Evolutionary conservation across 2,113 vertebrate species (phyloP).

Genomic region (Microcebus jonahi): DNA sequence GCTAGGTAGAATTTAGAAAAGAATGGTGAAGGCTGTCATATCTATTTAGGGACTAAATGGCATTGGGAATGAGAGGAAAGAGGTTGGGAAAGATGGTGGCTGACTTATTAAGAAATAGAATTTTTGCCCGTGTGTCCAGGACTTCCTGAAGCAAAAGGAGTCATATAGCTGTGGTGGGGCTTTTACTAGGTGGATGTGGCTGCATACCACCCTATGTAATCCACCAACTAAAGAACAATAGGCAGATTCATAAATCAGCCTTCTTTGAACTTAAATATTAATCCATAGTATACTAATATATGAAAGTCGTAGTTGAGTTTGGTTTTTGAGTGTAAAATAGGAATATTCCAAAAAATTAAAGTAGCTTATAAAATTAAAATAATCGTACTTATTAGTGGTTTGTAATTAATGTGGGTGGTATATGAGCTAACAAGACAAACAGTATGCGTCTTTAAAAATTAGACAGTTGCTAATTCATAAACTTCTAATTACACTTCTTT

Average conservation of each 20-base stretch:
- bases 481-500: conserved; percentile 1
- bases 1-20: neutral
- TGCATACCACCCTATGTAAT: neutral
- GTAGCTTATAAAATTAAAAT: conserved; percentile 44
- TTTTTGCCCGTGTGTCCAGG: neutral
- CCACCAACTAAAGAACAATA: neutral
- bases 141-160: neutral
- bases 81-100: neutral
- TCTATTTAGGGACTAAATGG: neutral
- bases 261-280: conserved; percentile 35
- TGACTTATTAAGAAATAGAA: neutral
- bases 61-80: neutral
- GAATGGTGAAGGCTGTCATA: neutral
- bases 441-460: neutral
- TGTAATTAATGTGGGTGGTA: conserved; percentile 33
- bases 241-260: neutral
- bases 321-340: conserved; percentile 31
- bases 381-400: conserved; percentile 29
- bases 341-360: conserved; percentile 22
- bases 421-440: neutral
- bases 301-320: conserved; percentile 41
- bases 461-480: neutral
- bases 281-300: neutral
- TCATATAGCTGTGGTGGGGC: neutral
- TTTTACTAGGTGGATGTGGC: neutral